Conservation (phyloP, 2,888 invertebrate genomes). For the Drosophila helvetica region DNA sequence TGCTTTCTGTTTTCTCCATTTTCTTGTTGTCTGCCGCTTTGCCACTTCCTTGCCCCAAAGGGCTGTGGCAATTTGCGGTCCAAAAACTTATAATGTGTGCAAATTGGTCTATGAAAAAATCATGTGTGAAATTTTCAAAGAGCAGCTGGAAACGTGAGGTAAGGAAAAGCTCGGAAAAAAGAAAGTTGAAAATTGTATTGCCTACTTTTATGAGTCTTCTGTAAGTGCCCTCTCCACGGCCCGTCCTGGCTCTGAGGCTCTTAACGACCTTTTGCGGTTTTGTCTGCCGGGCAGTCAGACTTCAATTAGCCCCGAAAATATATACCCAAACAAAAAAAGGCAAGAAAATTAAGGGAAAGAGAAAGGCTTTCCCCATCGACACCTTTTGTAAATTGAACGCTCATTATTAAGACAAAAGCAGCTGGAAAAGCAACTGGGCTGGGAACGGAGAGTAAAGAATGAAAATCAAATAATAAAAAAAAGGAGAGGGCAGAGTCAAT, state of each 20-base stretch:
- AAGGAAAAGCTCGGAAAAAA: slow-evolving; percentile 14
- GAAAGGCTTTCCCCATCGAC: slow-evolving; percentile 62
- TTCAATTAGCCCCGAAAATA: slow-evolving; percentile 61
- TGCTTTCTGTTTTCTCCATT: background rate
- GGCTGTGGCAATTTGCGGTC: slow-evolving; percentile 54
- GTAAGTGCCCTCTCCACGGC: slow-evolving; percentile 7
- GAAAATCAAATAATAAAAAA: background rate
- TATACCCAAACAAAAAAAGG: slow-evolving; percentile 33
- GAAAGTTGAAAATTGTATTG: slow-evolving; percentile 39
- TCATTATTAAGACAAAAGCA: slow-evolving; percentile 58
- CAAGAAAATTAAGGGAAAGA: slow-evolving; percentile 5
- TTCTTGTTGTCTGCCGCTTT: slow-evolving; percentile 8
- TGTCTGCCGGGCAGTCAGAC: slow-evolving; percentile 35
- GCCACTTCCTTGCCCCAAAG: slow-evolving; percentile 9
- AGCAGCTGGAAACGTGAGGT: slow-evolving; percentile 21
- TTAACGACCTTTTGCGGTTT: slow-evolving; percentile 39
- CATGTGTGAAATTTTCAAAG: slow-evolving; percentile 67
- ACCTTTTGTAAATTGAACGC: slow-evolving; percentile 70
- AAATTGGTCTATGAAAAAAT: slow-evolving; percentile 74
- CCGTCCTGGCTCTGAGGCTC: background rate
- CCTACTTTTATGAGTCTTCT: slow-evolving; percentile 42
- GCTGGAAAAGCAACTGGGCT: background rate
- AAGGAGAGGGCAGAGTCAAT: background rate
- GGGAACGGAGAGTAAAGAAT: no score
- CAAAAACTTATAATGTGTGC: slow-evolving; percentile 73